phyloP scores from a whole-genome alignment of 2,888 invertebrate species.

The Luperina testacea region DNA sequence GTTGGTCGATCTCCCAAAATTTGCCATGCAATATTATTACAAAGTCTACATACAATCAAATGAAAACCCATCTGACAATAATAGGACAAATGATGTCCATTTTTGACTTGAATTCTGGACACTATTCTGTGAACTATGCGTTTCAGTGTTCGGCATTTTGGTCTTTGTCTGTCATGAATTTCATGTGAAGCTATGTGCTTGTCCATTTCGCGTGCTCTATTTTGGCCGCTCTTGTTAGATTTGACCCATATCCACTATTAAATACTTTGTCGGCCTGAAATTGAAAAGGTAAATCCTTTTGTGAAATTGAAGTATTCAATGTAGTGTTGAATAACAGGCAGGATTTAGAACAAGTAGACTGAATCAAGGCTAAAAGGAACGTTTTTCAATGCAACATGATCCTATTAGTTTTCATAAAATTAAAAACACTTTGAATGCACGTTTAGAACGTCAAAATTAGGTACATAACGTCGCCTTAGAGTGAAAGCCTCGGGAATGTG shows the following conservation, averaged over 20 bases:
- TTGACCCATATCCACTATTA: constrained; percentile 28
- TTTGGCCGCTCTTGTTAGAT: constrained; percentile 28
- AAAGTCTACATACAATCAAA: background rate
- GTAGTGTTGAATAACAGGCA: background rate
- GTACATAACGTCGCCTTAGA: too few species aligned
- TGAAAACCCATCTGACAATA: background rate
- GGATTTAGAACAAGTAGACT: background rate
- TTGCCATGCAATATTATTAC: background rate
- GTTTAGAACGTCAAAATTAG: background rate
- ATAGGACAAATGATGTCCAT: background rate
- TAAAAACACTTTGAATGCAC: background rate
- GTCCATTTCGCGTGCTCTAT: constrained; percentile 35
- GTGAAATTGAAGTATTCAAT: background rate
- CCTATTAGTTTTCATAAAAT: background rate
- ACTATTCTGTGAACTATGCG: background rate
- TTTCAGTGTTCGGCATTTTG: constrained; percentile 7
- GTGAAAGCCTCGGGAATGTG: too few species aligned
- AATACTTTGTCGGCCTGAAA: constrained; percentile 23
- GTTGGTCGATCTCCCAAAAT: background rate
- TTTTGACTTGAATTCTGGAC: constrained; percentile 26
- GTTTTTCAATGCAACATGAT: background rate
- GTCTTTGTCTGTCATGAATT: constrained; percentile 40
- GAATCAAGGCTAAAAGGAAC: background rate
- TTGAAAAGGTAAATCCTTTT: background rate
- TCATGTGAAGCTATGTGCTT: constrained; percentile 24